Evolutionary conservation across 2,797 vertebrate species (phyloP).

Genomic region (Premnoplex brunnescens): DNA sequence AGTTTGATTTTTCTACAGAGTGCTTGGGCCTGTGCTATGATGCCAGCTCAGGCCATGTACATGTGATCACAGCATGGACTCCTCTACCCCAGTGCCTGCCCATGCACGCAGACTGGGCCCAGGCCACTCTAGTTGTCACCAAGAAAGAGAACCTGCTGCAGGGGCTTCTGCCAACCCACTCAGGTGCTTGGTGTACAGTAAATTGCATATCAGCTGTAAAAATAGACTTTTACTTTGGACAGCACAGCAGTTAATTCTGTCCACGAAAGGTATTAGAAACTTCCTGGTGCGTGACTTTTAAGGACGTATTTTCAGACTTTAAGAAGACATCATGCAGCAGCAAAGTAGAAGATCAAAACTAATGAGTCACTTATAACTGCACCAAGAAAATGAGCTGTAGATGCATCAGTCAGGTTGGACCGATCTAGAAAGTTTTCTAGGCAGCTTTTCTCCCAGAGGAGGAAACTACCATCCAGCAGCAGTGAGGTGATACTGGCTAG

Average conservation of each 20-base stretch:
- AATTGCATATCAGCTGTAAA: not conserved
- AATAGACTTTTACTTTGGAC: not conserved
- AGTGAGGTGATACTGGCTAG: not conserved
- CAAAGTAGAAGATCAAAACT: constrained; percentile 1
- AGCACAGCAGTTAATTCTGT: not conserved
- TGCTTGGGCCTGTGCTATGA: not conserved
- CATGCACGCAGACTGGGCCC: fast-evolving
- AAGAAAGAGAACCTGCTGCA: not conserved
- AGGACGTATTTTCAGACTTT: not conserved
- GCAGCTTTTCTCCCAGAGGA: not conserved
- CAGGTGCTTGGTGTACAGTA: not conserved
- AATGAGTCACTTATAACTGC: not conserved
- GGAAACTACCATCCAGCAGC: not conserved
- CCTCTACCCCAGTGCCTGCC: fast-evolving
- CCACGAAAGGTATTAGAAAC: not conserved
- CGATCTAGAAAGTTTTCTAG: not conserved
- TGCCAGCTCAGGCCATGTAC: not conserved
- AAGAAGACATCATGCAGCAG: not conserved
- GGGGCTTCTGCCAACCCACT: not conserved
- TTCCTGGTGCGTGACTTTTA: constrained; percentile 7
- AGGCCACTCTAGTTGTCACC: not conserved
- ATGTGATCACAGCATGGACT: not conserved
- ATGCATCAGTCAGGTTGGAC: not conserved
- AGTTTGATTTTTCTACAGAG: not conserved
- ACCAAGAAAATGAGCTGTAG: not conserved